phyloP scores from a whole-genome alignment of 1,140 invertebrate species.

The Drosophila murphyi region DNA sequence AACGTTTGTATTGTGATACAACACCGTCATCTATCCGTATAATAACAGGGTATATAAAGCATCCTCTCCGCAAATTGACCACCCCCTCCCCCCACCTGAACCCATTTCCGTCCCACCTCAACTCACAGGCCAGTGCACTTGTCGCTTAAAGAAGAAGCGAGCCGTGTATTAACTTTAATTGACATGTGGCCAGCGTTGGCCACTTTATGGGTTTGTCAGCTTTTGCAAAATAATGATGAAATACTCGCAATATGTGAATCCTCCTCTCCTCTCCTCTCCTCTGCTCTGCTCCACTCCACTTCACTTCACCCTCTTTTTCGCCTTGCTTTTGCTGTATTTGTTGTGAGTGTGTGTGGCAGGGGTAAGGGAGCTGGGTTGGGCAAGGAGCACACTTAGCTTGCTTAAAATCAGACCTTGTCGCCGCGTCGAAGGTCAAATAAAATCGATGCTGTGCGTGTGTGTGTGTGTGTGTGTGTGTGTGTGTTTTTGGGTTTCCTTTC shows the following conservation, averaged over 20 bases:
- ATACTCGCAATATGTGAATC: constrained; percentile 37
- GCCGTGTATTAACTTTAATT: constrained; percentile 71
- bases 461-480: constrained; percentile 1
- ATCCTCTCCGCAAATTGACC: constrained; percentile 16
- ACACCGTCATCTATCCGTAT: not conserved
- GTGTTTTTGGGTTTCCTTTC: not conserved
- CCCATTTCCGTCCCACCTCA: not conserved
- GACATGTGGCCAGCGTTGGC: constrained; percentile 65
- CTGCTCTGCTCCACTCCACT: no score
- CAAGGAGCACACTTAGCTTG: not conserved
- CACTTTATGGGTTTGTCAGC: constrained; percentile 48
- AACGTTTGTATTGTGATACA: no score
- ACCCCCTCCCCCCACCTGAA: not conserved
- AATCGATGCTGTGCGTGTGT: constrained; percentile 72
- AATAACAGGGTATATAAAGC: constrained; percentile 16
- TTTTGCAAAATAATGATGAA: constrained; percentile 48
- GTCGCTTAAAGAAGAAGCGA: constrained; percentile 45
- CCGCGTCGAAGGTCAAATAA: constrained; percentile 77
- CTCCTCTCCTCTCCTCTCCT: not conserved
- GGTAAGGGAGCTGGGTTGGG: not conserved
- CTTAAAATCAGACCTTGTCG: constrained; percentile 55
- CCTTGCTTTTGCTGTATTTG: constrained; percentile 8
- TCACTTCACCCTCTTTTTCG: not conserved
- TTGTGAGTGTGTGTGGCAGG: not conserved
- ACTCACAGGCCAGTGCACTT: constrained; percentile 44